Conservation (phyloP, 2,797 vertebrate genomes). For the Prunella strophiata region DNA sequence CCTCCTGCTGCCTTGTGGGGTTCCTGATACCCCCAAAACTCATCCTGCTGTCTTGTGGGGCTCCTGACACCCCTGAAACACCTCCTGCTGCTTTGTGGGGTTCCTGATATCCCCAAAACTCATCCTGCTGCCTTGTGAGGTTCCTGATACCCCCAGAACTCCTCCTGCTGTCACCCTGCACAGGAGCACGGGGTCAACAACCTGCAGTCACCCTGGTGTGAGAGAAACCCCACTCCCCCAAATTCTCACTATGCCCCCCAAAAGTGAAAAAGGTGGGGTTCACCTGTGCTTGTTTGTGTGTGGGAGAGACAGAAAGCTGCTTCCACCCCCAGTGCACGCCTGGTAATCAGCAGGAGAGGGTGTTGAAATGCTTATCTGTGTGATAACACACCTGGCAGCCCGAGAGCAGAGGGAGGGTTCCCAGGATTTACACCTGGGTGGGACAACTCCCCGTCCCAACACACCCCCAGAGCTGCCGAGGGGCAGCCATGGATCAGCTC, state of each 20-base stretch:
- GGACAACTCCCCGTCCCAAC: background rate
- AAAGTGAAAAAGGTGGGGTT: background rate
- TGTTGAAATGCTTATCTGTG: background rate
- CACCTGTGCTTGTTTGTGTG: background rate
- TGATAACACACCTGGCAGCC: background rate
- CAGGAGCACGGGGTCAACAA: background rate
- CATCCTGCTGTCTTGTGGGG: background rate
- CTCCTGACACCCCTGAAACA: background rate
- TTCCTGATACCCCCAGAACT: too few relatives aligned
- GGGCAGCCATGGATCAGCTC: background rate
- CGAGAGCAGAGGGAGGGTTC: background rate
- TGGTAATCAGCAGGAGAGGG: background rate
- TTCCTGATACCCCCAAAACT: background rate
- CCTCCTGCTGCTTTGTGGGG: background rate
- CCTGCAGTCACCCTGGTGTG: background rate
- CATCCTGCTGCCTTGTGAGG: background rate
- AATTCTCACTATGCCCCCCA: rapidly evolving
- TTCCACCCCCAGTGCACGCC: background rate
- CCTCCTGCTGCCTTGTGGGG: background rate
- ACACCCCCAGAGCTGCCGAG: background rate
- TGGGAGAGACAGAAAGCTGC: background rate
- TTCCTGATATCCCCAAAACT: too few relatives aligned
- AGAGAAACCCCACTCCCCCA: background rate
- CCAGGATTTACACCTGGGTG: background rate
- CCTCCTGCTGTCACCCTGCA: background rate